Evolutionary conservation across 1,140 invertebrate genomes (phyloP), one percentile per base, ranked within the genome.

Genomic region (Anadara kagoshimensis): DNA sequence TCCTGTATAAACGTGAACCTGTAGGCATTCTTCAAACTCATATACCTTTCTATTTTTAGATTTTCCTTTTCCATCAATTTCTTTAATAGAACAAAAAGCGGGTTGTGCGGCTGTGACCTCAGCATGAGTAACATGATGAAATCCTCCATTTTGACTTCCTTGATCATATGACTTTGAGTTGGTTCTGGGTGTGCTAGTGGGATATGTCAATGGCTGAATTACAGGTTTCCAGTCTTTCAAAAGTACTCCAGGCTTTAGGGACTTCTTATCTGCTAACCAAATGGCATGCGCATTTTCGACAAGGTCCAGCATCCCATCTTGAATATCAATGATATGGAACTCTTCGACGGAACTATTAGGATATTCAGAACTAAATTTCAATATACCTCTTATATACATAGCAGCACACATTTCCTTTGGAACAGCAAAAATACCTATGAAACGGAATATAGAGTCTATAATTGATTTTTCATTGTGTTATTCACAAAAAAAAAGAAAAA

Each of bases 251-350:
- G 61, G 61, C 24, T 44, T 22, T 51, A 75, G 24, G 43, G 49
- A 20, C 24, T 5, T 36, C 14, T 61, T 53, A 10, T 70, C 44
- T 0, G 51, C 12, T 29, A 44, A n/a, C 67, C 61, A 78, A 16
- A 8, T 57, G 41, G 47, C 41, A 62, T 74, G 57, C 4, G 20
- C 57, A 8, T 63, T 44, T 7, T 61, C 56, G 14, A 78, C 68
- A 36, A 73, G 26, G 14, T 69, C 44, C 2, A 78, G 24, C 18
- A 80, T 75, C 0, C 69, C 73, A 20, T 67, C 66, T 10, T 54
- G 70, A n/a, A 78, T 53, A 57, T 78, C 79, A 53, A 80, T 63
- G 47, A 80, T 75, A 36, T 80, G 76, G 29, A 80, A 69, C 57
- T 80, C 79, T 61, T 71, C 62, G 1, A 75, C 20, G 14, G 26